Evolutionary conservation across 1,140 invertebrate genomes (phyloP).

Genomic region (Acromyrmex heyeri): DNA sequence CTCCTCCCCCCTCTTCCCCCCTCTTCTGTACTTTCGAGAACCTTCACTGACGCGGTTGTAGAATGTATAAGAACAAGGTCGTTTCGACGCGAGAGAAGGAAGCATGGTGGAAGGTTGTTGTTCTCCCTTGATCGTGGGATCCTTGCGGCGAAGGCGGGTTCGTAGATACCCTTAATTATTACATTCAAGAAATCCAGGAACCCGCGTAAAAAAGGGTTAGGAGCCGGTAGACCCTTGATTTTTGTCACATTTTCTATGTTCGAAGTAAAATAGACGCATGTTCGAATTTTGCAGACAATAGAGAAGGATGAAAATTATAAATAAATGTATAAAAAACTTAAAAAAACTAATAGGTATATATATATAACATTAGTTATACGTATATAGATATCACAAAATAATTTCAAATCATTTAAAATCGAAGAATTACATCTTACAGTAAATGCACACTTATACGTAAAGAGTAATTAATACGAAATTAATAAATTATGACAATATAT

Average conservation of each 20-base stretch:
- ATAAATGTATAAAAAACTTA: background rate
- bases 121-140: constrained; percentile 37
- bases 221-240: background rate
- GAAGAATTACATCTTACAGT: background rate
- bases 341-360: background rate
- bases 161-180: constrained; percentile 46
- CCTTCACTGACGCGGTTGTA: background rate
- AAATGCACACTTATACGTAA: background rate
- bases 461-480: background rate
- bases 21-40: background rate
- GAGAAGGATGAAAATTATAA: background rate
- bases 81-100: background rate
- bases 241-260: background rate
- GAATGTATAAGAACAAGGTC: constrained; percentile 2
- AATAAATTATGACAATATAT: background rate
- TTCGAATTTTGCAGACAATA: too few species aligned
- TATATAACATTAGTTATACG: background rate
- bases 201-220: background rate
- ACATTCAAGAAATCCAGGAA: constrained; percentile 11
- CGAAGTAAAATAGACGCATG: background rate
- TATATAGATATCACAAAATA: background rate
- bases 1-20: too few species aligned
- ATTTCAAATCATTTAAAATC: background rate
- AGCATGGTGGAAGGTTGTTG: constrained; percentile 29
- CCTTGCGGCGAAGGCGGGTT: constrained; percentile 11